These are phyloP conservation scores for Cyclargus thomasi DNA, from an alignment of 1,140 invertebrate species.

Conservation along the genomic window DNA sequence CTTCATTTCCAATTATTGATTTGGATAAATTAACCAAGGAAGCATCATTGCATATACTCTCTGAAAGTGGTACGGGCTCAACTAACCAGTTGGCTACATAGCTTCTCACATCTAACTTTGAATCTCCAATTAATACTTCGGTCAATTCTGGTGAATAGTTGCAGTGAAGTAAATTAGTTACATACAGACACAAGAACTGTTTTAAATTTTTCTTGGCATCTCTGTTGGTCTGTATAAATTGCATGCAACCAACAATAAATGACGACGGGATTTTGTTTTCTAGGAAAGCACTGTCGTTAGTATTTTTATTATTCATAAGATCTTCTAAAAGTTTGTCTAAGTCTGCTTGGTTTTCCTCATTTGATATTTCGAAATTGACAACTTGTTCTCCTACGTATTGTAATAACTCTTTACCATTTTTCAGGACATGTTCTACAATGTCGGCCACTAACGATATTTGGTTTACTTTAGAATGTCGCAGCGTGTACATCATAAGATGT, in stretches of 20 bases:
- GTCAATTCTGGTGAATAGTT: constrained; percentile 64
- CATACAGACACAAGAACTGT: constrained; percentile 55
- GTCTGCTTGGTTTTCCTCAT: constrained; percentile 41
- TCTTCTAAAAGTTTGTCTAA: constrained; percentile 63
- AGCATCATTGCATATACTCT: constrained; percentile 42
- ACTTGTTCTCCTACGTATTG: constrained; percentile 49
- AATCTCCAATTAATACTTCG: constrained; percentile 58
- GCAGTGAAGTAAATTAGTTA: constrained; percentile 61
- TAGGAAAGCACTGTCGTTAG: constrained; percentile 50
- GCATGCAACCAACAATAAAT: constrained; percentile 63
- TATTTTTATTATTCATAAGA: constrained; percentile 51
- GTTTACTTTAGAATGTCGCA: constrained; percentile 45
- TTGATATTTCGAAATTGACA: constrained; percentile 48
- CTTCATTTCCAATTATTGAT: constrained; percentile 48
- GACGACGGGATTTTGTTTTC: constrained; percentile 60
- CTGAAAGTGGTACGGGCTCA: constrained; percentile 43
- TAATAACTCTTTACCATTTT: constrained; percentile 45
- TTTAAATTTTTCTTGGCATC: constrained; percentile 54
- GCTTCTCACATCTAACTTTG: constrained; percentile 51
- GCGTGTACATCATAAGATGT: constrained; percentile 79
- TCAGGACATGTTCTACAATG: constrained; percentile 53
- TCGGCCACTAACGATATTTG: constrained; percentile 52
- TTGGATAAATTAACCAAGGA: constrained; percentile 46
- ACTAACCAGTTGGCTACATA: constrained; percentile 60
- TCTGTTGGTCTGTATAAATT: constrained; percentile 50